Evolutionary conservation across 2,888 invertebrate species (phyloP), one percentile per base, ranked within the genome.

Genomic region (Chymomyza caudatula): DNA sequence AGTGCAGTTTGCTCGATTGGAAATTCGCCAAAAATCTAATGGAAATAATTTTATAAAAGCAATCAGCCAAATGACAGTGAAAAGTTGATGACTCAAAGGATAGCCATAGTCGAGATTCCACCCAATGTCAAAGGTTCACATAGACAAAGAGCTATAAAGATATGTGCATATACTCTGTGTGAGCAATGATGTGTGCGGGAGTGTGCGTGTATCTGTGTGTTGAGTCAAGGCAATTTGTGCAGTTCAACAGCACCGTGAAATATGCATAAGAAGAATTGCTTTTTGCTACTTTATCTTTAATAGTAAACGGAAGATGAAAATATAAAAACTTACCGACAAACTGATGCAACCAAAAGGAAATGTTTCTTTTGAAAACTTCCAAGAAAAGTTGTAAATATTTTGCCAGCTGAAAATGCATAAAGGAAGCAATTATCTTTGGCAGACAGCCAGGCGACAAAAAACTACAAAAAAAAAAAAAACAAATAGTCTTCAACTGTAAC

Each of bases 31-130:
- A 78, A 61, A 70, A 67, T 67, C 74, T 76, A 74, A 74, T 73
- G 69, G 77, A 47, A 72, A 63, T 57, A 69, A 49, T 78, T 63
- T 63, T 63, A 69, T 66, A 69, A 69, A 69, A 71, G 78, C 78
- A 83, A 76, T 80, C 76, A 80, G 68, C 74, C 68, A 74, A 74
- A 56, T 79, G 81, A 66, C 82, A 74, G 57, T 55, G 59, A 66
- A 66, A 74, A 67, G 51, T 76, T 77, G 19, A 19, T 15, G 47
- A 47, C 29, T 37, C 8, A 37, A 37, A 11, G 29, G 11, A 8
- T 11, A 37, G 11, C 29, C 29, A 37, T 11, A 37, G 29, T 37
- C 29, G 11, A 37, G 11, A 3, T 37, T 11, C 29, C 3, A 37
- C 11, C 3, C 11, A 37, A 13, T 37, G 29, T 37, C 29, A 37